Percentiles rank a stretch among this genome's conserved stretches.
Evolutionary conservation across 2,888 invertebrate species (phyloP).

Genomic region (Hydroisotoma schaefferi): DNA sequence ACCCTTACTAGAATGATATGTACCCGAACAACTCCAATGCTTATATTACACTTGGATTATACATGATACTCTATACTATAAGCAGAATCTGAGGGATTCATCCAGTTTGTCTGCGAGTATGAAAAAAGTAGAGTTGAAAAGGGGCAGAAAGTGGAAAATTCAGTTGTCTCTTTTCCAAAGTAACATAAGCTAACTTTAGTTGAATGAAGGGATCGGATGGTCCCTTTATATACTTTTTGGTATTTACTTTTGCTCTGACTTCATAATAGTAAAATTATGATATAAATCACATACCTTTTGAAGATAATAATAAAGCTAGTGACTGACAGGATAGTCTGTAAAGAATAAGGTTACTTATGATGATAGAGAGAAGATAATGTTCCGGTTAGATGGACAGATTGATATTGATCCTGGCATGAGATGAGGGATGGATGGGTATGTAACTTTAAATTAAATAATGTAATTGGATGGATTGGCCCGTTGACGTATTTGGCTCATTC

Average conservation of each 20-base stretch:
- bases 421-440: too few species aligned
- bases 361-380: too few species aligned
- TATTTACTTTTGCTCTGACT: not conserved
- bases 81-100: conserved; percentile 2
- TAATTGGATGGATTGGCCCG: too few species aligned
- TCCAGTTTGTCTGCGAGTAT: not conserved
- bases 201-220: not conserved
- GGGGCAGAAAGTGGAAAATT: conserved; percentile 5
- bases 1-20: not conserved
- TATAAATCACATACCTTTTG: not conserved
- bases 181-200: too few species aligned
- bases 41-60: too few species aligned
- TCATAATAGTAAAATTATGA: too few species aligned
- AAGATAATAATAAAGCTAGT: not conserved
- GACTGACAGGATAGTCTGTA: too few species aligned
- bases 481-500: too few species aligned
- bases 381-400: too few species aligned
- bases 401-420: too few species aligned
- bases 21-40: not conserved
- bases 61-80: not conserved
- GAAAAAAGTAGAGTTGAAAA: not conserved
- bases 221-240: not conserved
- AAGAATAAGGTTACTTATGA: too few species aligned
- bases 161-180: conserved; percentile 1
- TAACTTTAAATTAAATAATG: too few species aligned